These are phyloP conservation scores for Lordiphosa fenestrarum DNA, from an alignment of 2,888 invertebrate species.

Conservation along the genomic window DNA sequence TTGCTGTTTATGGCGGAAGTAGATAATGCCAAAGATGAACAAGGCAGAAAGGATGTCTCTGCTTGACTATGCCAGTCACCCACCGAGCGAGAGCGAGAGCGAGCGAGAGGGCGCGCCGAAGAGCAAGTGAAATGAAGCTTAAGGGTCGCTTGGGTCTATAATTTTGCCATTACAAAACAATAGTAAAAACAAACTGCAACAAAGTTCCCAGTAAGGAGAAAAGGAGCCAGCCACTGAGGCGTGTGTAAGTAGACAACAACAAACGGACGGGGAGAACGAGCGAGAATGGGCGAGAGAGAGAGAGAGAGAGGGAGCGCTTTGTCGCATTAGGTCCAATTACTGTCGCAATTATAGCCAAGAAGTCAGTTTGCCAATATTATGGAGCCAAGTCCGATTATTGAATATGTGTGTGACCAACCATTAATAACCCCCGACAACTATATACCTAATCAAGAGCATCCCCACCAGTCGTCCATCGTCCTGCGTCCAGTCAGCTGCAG, in stretches of 20 bases:
- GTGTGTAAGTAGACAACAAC: constrained; percentile 43
- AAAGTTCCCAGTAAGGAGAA: constrained; percentile 39
- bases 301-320: constrained; percentile 40
- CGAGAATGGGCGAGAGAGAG: constrained; percentile 5
- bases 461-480: neutral
- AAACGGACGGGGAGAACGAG: constrained; percentile 14
- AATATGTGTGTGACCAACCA: constrained; percentile 41
- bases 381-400: constrained; percentile 31
- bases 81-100: neutral
- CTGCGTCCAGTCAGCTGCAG: constrained; percentile 48
- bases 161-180: constrained; percentile 76
- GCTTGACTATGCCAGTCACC: constrained; percentile 6
- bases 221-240: constrained; percentile 32
- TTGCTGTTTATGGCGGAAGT: constrained; percentile 72
- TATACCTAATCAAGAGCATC: constrained; percentile 34
- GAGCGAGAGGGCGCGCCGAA: neutral
- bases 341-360: constrained; percentile 78
- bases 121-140: constrained; percentile 50
- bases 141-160: constrained; percentile 71
- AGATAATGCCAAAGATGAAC: constrained; percentile 74
- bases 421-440: constrained; percentile 43
- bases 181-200: constrained; percentile 70
- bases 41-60: constrained; percentile 46
- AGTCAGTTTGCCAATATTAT: constrained; percentile 58
- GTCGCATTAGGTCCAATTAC: constrained; percentile 80